Evolutionary conservation across 2,797 vertebrate genomes (phyloP).

Genomic region (Pagetopsis macropterus): DNA sequence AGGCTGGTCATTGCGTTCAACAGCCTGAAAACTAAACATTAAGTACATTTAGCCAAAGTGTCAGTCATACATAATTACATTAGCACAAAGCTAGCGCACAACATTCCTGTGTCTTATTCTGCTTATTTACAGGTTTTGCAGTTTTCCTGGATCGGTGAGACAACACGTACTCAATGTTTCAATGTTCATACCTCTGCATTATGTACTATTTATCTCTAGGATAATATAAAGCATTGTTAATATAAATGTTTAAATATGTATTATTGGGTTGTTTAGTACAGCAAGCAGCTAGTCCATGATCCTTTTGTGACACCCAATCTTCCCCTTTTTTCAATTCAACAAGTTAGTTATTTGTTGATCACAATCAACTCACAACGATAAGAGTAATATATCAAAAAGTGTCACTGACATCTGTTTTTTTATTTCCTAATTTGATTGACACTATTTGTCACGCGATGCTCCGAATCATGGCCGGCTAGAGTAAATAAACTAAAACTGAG

Average conservation of each 20-base stretch:
- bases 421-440: conserved; percentile 36
- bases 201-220: background rate
- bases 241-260: background rate
- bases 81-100: background rate
- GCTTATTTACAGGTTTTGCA: background rate
- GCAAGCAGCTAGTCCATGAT: background rate
- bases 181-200: background rate
- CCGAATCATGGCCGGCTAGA: conserved; percentile 31
- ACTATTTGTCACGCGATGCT: conserved; percentile 49
- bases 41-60: background rate
- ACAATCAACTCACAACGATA: background rate
- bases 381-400: conserved; percentile 23
- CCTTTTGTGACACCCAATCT: conserved; percentile 2
- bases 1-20: background rate
- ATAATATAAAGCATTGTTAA: background rate
- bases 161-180: background rate
- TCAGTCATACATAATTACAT: background rate
- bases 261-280: background rate
- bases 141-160: background rate
- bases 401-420: conserved; percentile 25
- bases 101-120: background rate
- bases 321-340: background rate
- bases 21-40: background rate
- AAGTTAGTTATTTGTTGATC: background rate
- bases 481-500: conserved; percentile 29